These are phyloP conservation scores for Mechanitis mazaeus DNA, from an alignment of 2,888 invertebrate species.

Conservation along the genomic window DNA sequence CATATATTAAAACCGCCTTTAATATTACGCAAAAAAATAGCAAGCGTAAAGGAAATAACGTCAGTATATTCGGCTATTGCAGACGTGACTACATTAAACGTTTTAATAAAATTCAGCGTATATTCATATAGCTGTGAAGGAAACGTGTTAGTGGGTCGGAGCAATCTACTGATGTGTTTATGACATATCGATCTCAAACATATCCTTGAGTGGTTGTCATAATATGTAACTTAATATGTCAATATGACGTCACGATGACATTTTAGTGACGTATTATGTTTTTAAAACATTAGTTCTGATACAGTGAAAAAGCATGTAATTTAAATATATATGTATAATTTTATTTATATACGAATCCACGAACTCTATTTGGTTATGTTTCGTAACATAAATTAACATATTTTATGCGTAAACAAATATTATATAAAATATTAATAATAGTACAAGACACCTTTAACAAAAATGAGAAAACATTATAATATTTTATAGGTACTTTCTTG, in stretches of 20 bases:
- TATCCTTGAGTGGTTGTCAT: slow-evolving; percentile 5
- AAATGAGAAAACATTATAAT: neutral
- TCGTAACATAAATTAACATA: too few relatives aligned
- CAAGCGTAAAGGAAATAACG: too few relatives aligned
- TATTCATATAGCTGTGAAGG: neutral
- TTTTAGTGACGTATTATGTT: neutral
- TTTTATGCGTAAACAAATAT: too few relatives aligned
- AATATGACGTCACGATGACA: neutral
- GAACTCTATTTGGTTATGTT: too few relatives aligned
- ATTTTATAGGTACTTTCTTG: slow-evolving; percentile 1
- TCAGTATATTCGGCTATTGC: too few relatives aligned
- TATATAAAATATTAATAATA: too few relatives aligned
- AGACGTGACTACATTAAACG: too few relatives aligned
- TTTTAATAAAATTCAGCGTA: neutral
- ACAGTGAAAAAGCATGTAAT: too few relatives aligned
- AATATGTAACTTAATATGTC: neutral
- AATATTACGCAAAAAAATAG: too few relatives aligned
- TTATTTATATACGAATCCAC: neutral
- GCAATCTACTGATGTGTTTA: slow-evolving; percentile 14
- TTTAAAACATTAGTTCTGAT: too few relatives aligned
- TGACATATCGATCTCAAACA: slow-evolving; percentile 12
- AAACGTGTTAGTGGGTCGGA: slow-evolving; percentile 26
- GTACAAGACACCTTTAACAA: too few relatives aligned
- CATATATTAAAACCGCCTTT: too few relatives aligned
- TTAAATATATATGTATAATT: neutral